Evolutionary conservation across 2,113 vertebrate genomes (phyloP), one percentile per base, ranked within the genome.

Genomic region (Numenius arquata): DNA sequence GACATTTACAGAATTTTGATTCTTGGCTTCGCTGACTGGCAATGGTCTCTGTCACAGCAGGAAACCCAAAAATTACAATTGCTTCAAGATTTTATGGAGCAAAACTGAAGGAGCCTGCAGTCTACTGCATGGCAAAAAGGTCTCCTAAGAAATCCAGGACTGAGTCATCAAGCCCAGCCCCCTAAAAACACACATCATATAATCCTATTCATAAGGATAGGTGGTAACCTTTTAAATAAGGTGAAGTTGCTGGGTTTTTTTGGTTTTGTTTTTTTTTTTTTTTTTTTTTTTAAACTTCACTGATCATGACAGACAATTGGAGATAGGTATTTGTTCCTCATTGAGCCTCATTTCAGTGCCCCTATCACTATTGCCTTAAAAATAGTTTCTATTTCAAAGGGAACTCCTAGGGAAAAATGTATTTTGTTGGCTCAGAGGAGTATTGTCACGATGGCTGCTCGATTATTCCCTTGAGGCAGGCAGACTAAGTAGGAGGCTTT

Each of bases 401-500:
- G 25, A 96, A 87, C 34, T 91, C 72, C 78, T 47, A 23, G 6
- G 43, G 50, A 48, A 78, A 88, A 55, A 66, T 29, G 26, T 62
- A 38, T 79, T 84, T 92, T 79, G 32, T 95, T 95, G 90, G 86
- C 84, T 96, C 45, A 87, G 79, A 93, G 59, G 13, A 92, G n/a
- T 50, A 87, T 22, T 79, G 91, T 87, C 90, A 93, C 2, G 0
- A 79, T 85, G 90, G 84, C 78, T 89, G 86, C 88, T 87, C 7
- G 1, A 82, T 96, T 96, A 95, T 68, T 96, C 90, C 84, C 90
- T 91, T 66, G 89, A 91, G 89, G 66, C 3, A 96, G 86, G 89
- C 68, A 93, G 79, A 93, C 68, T 75, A 96, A 93, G 93, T 90
- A 94, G 90, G 77, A 95, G 88, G 66, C 58, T 95, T 92, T 81